A percentile compares a stretch with the other conserved stretches of the same genome.
Conservation (phyloP, 2,888 invertebrate species). For the Rhamphomyia laevipes region DNA sequence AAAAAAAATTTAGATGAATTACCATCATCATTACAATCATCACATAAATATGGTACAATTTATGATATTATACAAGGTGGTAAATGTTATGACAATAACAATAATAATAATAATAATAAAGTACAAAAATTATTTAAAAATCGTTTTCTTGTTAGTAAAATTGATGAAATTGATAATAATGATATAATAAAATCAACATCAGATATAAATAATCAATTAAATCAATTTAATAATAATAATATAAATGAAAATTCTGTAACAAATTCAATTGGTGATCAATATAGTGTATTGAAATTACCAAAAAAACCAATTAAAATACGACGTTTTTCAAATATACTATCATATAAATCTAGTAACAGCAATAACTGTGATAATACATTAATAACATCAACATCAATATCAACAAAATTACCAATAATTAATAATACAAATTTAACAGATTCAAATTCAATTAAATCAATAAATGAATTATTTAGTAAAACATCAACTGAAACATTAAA, state of each 20-base stretch:
- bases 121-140: constrained; percentile 18
- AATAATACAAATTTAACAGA: background rate
- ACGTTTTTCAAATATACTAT: constrained; percentile 35
- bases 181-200: background rate
- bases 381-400: constrained; percentile 8
- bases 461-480: background rate
- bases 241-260: background rate
- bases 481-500: background rate
- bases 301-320: constrained; percentile 31
- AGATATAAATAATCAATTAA: background rate
- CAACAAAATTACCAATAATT: constrained; percentile 2
- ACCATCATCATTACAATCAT: background rate
- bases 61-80: constrained; percentile 36
- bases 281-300: constrained; percentile 10
- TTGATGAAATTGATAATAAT: constrained; percentile 23
- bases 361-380: background rate
- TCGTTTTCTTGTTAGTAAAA: constrained; percentile 35
- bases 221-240: background rate
- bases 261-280: constrained; percentile 5
- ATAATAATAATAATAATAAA: constrained; percentile 8
- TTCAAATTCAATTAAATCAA: background rate
- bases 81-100: constrained; percentile 20
- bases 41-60: constrained; percentile 33
- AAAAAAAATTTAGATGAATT: background rate
- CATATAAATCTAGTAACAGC: constrained; percentile 21